Evolutionary conservation across 1,140 invertebrate species (phyloP).

Genomic region (Subanguina moxae): DNA sequence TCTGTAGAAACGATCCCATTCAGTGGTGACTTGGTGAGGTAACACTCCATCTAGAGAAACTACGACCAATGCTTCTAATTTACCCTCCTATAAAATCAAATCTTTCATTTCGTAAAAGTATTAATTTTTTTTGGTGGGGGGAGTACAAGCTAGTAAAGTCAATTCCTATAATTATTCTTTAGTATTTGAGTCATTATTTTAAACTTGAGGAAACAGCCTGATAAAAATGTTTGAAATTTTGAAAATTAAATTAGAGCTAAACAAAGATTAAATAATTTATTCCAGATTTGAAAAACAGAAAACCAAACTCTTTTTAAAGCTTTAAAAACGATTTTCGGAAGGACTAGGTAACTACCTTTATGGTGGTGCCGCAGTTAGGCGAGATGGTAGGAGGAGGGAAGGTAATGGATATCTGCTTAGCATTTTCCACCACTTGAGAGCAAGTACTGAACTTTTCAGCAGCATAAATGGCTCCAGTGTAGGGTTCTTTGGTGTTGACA

Average conservation of each 20-base stretch:
- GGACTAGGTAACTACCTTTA: slow-evolving; percentile 33
- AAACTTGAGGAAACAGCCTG: too few relatives aligned
- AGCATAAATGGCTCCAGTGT: slow-evolving; percentile 59
- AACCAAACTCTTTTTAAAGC: too few relatives aligned
- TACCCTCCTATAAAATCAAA: slow-evolving; percentile 49
- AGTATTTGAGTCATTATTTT: too few relatives aligned
- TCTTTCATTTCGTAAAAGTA: too few relatives aligned
- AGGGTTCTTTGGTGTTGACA: slow-evolving; percentile 59
- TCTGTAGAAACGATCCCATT: slow-evolving; percentile 59
- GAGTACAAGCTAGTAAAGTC: too few relatives aligned
- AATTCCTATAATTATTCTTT: too few relatives aligned
- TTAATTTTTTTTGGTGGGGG: too few relatives aligned
- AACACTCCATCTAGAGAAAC: slow-evolving; percentile 58
- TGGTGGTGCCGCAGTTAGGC: slow-evolving; percentile 56
- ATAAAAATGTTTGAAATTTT: too few relatives aligned
- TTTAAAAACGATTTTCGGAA: neutral
- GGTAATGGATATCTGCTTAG: slow-evolving; percentile 58
- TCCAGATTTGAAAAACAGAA: too few relatives aligned
- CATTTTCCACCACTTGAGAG: slow-evolving; percentile 58
- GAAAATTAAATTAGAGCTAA: too few relatives aligned
- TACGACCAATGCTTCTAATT: slow-evolving; percentile 57
- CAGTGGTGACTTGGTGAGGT: slow-evolving; percentile 58
- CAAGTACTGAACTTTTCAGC: slow-evolving; percentile 58
- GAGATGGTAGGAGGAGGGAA: slow-evolving; percentile 58
- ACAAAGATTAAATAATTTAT: too few relatives aligned